phyloP scores from a whole-genome alignment of 2,113 vertebrate genomes.

The Sciurus niger region DNA sequence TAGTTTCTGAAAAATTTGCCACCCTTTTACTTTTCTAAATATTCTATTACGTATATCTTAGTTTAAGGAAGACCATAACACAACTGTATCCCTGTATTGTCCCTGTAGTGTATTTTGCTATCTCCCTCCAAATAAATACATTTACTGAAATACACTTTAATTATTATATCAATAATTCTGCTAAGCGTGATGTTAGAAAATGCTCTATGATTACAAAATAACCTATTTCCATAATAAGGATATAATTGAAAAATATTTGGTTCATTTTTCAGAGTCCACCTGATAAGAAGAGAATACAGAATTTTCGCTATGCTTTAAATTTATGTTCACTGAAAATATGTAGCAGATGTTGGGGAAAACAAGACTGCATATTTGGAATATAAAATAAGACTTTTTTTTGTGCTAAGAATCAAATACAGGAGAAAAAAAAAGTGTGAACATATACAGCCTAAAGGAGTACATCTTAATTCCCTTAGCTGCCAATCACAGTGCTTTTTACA shows the following conservation, averaged over 20 bases:
- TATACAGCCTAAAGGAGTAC: neutral
- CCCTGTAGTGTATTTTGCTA: neutral
- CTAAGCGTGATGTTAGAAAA: neutral
- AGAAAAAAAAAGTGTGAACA: neutral
- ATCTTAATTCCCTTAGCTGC: neutral
- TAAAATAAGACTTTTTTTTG: conserved; percentile 11
- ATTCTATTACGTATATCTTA: neutral
- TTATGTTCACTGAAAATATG: conserved; percentile 18
- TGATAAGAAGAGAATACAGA: neutral
- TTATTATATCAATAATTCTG: neutral
- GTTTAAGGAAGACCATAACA: neutral
- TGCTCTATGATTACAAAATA: neutral
- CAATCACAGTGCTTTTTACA: neutral
- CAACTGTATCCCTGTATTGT: neutral
- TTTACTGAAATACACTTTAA: neutral
- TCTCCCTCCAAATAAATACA: neutral
- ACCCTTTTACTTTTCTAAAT: neutral
- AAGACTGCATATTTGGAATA: neutral
- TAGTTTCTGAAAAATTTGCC: neutral
- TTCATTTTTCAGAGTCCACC: neutral
- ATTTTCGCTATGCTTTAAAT: neutral
- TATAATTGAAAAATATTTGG: neutral
- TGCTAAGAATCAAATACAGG: neutral
- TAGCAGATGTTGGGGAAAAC: conserved; percentile 43
- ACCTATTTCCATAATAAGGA: neutral